A percentile compares a stretch with the other conserved stretches of the same genome.
These are phyloP conservation scores for Aleiodes sp. DNA, from an alignment of 1,140 invertebrate species.

Conservation along the genomic window DNA sequence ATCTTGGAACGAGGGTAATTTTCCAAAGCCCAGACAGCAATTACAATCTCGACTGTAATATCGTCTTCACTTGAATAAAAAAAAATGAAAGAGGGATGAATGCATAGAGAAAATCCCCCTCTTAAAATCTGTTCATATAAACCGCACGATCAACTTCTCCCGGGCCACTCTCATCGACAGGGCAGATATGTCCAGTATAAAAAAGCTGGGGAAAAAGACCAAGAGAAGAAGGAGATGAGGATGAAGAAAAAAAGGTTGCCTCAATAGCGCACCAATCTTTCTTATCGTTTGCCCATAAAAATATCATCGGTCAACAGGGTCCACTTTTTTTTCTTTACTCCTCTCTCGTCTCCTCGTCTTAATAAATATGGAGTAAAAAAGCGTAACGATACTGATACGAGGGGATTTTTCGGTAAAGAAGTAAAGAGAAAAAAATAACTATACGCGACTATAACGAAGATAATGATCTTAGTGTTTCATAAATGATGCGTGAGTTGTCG, in stretches of 20 bases:
- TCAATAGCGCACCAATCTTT: conserved; percentile 19
- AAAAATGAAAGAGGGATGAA: not conserved
- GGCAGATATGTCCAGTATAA: conserved; percentile 20
- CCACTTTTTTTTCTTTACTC: not conserved
- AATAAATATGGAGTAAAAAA: not conserved
- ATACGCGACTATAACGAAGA: conserved; percentile 40
- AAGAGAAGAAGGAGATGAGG: not conserved
- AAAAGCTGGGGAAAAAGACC: not conserved
- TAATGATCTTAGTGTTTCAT: conserved; percentile 45
- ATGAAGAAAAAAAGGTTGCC: conserved; percentile 11
- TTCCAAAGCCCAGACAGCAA: not conserved
- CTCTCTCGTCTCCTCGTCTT: too few species aligned
- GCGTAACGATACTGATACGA: not conserved
- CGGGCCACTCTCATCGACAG: conserved; percentile 1
- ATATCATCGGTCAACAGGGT: conserved; percentile 40
- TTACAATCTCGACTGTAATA: not conserved
- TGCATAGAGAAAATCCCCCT: not conserved
- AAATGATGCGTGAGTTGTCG: conserved; percentile 44
- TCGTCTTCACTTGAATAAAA: not conserved
- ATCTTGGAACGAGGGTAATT: not conserved
- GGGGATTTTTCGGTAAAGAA: not conserved
- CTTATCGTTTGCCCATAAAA: conserved; percentile 47
- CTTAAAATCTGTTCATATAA: conserved; percentile 1
- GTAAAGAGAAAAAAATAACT: conserved; percentile 37
- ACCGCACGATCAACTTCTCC: conserved; percentile 2